Conservation (phyloP, 2,888 invertebrate genomes). For the Drosophila nr. perissopoda region DNA sequence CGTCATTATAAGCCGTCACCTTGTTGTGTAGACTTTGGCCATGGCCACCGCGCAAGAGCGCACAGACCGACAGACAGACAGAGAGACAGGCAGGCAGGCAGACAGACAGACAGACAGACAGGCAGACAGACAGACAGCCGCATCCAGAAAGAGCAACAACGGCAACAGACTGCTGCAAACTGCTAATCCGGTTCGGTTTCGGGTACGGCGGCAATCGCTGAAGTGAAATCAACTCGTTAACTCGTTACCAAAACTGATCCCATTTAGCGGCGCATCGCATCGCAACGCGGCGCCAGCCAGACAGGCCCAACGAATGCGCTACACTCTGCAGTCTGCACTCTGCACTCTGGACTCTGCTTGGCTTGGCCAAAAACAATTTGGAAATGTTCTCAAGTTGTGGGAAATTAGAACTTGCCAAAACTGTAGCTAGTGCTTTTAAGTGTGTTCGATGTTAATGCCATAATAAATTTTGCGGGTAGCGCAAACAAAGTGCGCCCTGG, state of each 20-base stretch:
- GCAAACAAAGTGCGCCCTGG: constrained; percentile 21
- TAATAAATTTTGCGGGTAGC: constrained; percentile 22
- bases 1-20: constrained; percentile 82
- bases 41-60: constrained; percentile 69
- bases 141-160: constrained; percentile 33
- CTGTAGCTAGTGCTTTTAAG: background rate
- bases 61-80: constrained; percentile 46
- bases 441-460: background rate
- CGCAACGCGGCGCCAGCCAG: constrained; percentile 72
- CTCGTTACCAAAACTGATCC: constrained; percentile 83
- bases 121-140: constrained; percentile 37
- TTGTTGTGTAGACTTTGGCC: constrained; percentile 82
- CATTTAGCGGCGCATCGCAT: constrained; percentile 80
- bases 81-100: constrained; percentile 39
- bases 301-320: constrained; percentile 44
- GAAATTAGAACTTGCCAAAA: background rate
- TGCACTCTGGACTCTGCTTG: constrained; percentile 8
- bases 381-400: background rate
- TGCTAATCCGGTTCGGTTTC: constrained; percentile 68
- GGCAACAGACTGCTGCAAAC: constrained; percentile 41
- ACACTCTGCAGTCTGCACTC: constrained; percentile 19
- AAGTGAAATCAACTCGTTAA: constrained; percentile 84
- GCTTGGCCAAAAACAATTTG: background rate
- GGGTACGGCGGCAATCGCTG: constrained; percentile 79
- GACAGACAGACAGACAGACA: constrained; percentile 39